phyloP scores from a whole-genome alignment of 2,888 invertebrate genomes.

The Athalia cordata region DNA sequence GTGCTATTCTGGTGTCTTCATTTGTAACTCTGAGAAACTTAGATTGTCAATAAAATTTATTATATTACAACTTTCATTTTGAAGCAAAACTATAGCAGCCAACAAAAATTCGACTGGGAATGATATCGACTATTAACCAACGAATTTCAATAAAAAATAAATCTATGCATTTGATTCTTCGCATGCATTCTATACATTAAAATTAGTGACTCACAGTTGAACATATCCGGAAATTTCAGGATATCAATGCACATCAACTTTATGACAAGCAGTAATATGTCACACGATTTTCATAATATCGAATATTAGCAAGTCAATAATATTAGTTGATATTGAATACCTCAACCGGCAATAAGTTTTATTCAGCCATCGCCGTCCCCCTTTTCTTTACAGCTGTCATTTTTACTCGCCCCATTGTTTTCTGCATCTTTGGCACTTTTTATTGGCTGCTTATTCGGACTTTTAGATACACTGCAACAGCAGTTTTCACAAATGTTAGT shows the following conservation, averaged over 20 bases:
- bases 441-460: not conserved
- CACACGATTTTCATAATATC: not conserved
- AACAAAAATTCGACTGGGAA: no score
- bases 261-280: not conserved
- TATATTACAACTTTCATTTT: no score
- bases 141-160: no score
- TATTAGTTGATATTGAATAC: constrained; percentile 15
- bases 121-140: no score
- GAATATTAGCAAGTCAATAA: not conserved
- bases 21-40: no score
- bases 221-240: no score
- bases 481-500: not conserved
- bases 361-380: constrained; percentile 24
- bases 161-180: no score
- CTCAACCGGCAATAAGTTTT: not conserved
- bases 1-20: no score
- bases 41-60: no score
- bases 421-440: not conserved
- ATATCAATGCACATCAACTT: not conserved
- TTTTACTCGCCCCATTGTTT: not conserved
- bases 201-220: no score
- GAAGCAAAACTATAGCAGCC: no score
- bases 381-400: not conserved
- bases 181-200: no score
- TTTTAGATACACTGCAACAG: not conserved